Evolutionary conservation across 1,140 invertebrate species (phyloP), one percentile per base, ranked within the genome.

Genomic region (Caerostris extrusa): DNA sequence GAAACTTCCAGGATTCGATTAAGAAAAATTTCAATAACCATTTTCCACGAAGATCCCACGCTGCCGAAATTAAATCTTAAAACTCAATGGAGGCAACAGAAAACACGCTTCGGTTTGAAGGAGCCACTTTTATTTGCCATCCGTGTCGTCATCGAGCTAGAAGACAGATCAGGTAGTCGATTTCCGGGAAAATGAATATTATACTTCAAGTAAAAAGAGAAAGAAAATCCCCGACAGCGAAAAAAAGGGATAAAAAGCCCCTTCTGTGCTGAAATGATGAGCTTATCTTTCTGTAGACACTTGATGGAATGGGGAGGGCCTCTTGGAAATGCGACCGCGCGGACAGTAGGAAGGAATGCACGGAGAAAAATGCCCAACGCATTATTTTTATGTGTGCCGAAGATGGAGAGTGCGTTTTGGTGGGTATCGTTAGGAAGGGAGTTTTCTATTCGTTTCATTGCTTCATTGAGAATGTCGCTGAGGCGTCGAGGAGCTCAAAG

Each of bases 161-260:
- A 71, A 7, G 7, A 19, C 5, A 85, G 57, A 58, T 19, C 5
- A 17, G 50, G n/a, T 57, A 19, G 56, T 85, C 82, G 82, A 57
- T 85, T 85, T 85, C 82, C 82, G 82, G 82, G 82, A 34, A 58
- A 56, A 85, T 85, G 82, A 85, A 85, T 85, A 85, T 85, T 85
- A 85, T 85, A 58, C 19, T 85, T 85, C 19, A 5, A 17, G 82
- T 57, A 57, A 19, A 19, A 83, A 83, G 56, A 82, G 56, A 83
- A 83, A 83, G 7, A 58, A 4, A n/a, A 5, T n/a, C 10, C 12
- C 10, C 10, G 7, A 8, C 5, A 8, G 5, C 50, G 17, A 14
- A 19, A n/a, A 19, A 19, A 7, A 85, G 58, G 8, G 55, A 34
- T 34, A 34, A 34, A 34, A 2, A n/a, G n/a, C n/a, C 34, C 2